Evolutionary conservation across 1,140 invertebrate species (phyloP), one percentile per base, ranked within the genome.

Genomic region (Danaus melanippus): DNA sequence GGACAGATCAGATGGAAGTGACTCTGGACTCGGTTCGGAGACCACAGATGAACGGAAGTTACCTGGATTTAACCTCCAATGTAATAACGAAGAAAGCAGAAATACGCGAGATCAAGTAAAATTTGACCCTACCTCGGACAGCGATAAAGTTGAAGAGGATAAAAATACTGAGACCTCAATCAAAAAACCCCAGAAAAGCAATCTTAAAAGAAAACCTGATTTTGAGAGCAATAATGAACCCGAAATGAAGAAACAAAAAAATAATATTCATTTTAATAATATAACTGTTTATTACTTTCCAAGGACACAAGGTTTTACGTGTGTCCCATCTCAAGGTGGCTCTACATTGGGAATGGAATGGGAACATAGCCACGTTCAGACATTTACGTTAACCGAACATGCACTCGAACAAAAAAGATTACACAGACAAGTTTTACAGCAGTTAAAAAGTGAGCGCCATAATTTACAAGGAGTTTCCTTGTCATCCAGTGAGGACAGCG

Each of bases 261-360:
- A 92, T 60, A 90, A 90, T 42, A 95, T 99, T 58, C 92, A 93
- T 49, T 99, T 98, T 83, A 93, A 96, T 67, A 92, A 92, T 64
- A 97, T 98, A 0, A 97, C 95, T 17, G 96, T 99, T 1, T 99
- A 92, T 85, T 98, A 98, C 88, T 99, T 99, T 83, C 94, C 95
- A 0, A 87, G 97, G 74, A 91, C 95, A 45, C 97, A 99, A 89
- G 97, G 97, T n/a, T 98, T 98, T 84, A 96, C 96, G 10, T 98
- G 97, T 89, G 96, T 99, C 50, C 97, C 97, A 52, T 98, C 96
- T 50, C 95, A 97, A 89, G 97, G 97, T 42, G 97, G 97, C 21
- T 97, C 96, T 42, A 98, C 97, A 9, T 88, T 98, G 51, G 97
- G 97, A n/a, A 99, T 99, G 97, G 93, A 93, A 50, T 91, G 92